Percentiles rank a stretch among this genome's conserved stretches.
phyloP scores from a whole-genome alignment of 2,888 invertebrate species.

The Callosobruchus maculatus region DNA sequence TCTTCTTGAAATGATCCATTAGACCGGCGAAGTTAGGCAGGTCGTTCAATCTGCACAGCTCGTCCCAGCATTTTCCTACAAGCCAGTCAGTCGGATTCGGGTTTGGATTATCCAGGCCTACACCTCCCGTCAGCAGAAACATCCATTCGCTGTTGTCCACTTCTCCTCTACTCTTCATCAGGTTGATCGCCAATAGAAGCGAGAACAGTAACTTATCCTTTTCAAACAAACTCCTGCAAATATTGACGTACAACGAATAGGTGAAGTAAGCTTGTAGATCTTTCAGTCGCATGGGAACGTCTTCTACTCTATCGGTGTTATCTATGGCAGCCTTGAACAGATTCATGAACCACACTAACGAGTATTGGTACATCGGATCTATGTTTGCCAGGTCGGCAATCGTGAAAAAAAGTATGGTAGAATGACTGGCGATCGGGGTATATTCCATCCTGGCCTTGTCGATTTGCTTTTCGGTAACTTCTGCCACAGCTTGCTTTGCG shows the following conservation, averaged over 20 bases:
- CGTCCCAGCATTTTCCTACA: slow-evolving; percentile 71
- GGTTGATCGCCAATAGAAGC: slow-evolving; percentile 68
- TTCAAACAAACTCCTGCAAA: slow-evolving; percentile 91
- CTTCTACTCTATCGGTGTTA: slow-evolving; percentile 80
- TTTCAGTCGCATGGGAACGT: slow-evolving; percentile 67
- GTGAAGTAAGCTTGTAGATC: slow-evolving; percentile 81
- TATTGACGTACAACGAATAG: slow-evolving; percentile 83
- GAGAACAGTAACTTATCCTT: slow-evolving; percentile 92
- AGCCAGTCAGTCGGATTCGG: slow-evolving; percentile 71
- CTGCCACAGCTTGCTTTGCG: slow-evolving; percentile 84
- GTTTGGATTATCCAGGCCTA: slow-evolving; percentile 72
- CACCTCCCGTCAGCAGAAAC: slow-evolving; percentile 84
- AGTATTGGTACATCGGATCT: slow-evolving; percentile 98
- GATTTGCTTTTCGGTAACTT: slow-evolving; percentile 86
- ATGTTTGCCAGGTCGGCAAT: slow-evolving; percentile 85
- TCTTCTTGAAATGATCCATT: slow-evolving; percentile 58
- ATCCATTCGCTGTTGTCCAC: slow-evolving; percentile 70
- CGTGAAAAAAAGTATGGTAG: slow-evolving; percentile 87
- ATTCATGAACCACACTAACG: slow-evolving; percentile 89
- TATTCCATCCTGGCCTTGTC: slow-evolving; percentile 82
- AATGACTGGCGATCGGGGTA: slow-evolving; percentile 83
- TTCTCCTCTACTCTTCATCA: slow-evolving; percentile 59
- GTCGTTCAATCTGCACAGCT: slow-evolving; percentile 64
- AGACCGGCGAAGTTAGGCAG: slow-evolving; percentile 55
- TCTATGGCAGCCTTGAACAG: slow-evolving; percentile 84